Percentiles rank a stretch among this genome's conserved stretches.
These are phyloP conservation scores for Coelopa pilipes DNA, from an alignment of 2,888 invertebrate species.

Conservation along the genomic window DNA sequence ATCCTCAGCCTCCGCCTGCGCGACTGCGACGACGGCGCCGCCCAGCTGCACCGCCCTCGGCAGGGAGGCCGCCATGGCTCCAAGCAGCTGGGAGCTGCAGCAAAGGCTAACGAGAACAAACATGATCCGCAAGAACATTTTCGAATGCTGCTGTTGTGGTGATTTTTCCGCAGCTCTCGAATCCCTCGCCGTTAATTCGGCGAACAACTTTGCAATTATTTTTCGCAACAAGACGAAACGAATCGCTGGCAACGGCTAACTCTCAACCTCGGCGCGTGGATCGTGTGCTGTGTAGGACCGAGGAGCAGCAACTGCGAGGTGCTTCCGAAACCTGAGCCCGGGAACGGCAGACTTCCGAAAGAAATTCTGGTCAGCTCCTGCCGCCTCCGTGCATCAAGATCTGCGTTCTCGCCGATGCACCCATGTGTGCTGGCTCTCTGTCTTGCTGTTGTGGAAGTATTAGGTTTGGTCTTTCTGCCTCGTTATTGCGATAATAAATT, in stretches of 20 bases:
- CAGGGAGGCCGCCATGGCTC: conserved; percentile 33
- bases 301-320: no score
- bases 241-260: background rate
- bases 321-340: no score
- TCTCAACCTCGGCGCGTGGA: background rate
- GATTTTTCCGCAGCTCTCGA: no score
- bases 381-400: no score
- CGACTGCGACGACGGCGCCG: conserved; percentile 52
- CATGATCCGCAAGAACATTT: no score
- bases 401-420: no score
- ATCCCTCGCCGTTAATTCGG: no score
- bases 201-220: no score
- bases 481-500: background rate
- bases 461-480: background rate
- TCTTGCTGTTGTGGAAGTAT: background rate
- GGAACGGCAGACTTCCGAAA: background rate
- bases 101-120: conserved; percentile 39
- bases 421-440: background rate
- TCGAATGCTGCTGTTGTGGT: no score
- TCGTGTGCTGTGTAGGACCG: no score
- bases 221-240: background rate
- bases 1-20: conserved; percentile 48
- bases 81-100: conserved; percentile 34
- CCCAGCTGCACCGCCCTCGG: conserved; percentile 48
- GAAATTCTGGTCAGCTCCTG: no score